Conservation (phyloP, 2,113 vertebrate species). For the Pipra filicauda region DNA sequence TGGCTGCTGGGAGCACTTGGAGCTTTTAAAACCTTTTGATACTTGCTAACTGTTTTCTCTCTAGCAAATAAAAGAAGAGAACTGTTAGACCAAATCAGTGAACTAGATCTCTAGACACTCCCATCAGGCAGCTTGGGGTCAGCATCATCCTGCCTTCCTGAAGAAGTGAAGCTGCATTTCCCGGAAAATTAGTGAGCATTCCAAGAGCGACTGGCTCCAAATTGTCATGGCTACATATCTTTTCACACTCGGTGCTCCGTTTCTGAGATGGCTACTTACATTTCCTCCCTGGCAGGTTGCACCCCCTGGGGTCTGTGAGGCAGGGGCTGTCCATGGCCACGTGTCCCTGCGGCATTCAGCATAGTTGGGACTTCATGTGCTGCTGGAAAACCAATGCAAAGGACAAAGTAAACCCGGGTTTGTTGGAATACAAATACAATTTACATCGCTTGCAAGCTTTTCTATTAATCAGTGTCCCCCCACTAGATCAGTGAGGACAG, state of each 20-base stretch:
- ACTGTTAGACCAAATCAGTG: not conserved
- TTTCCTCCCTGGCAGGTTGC: not conserved
- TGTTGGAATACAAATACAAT: not conserved
- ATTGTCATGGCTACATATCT: not conserved
- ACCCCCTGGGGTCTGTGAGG: not conserved
- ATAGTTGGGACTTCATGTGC: not conserved
- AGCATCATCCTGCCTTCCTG: not conserved
- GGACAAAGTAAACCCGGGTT: not conserved
- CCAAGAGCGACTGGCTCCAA: not conserved
- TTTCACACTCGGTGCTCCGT: not conserved
- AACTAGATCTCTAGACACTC: not conserved
- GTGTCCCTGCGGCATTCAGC: not conserved
- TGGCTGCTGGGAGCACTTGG: not conserved
- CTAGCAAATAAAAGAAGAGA: not conserved
- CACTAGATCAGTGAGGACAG: not conserved
- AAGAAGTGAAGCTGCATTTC: not conserved
- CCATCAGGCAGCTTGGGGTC: not conserved
- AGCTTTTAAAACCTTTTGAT: not conserved
- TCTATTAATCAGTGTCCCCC: not conserved
- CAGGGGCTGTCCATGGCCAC: not conserved
- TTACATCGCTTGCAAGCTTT: not conserved
- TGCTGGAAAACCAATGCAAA: not conserved
- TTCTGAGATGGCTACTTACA: not conserved
- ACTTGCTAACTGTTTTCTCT: not conserved
- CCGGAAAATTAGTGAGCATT: not conserved